Percentiles rank a stretch among this genome's conserved stretches.
phyloP scores from a whole-genome alignment of 2,113 vertebrate species.

The Dasyornis broadbenti region DNA sequence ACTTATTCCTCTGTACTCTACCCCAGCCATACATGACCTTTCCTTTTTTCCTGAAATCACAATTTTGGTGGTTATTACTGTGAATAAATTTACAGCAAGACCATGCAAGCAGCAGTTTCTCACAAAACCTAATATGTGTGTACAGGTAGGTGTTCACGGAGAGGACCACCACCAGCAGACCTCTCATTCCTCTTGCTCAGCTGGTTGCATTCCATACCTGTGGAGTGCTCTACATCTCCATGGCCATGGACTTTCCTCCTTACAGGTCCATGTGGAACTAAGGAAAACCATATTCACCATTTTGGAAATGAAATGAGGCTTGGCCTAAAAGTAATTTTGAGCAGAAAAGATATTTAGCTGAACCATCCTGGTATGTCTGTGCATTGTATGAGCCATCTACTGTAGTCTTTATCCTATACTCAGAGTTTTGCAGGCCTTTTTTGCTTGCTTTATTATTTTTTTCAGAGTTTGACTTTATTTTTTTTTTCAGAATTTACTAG shows the following conservation, averaged over 20 bases:
- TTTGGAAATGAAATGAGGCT: not conserved
- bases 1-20: not conserved
- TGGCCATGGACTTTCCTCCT: not conserved
- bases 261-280: not conserved
- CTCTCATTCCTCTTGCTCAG: not conserved
- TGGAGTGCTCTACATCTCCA: not conserved
- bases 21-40: not conserved
- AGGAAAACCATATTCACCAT: not conserved
- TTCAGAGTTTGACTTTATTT: not conserved
- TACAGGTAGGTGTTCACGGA: not conserved
- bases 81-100: not conserved
- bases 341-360: not conserved
- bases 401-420: not conserved
- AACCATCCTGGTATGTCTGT: not conserved
- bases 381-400: not conserved
- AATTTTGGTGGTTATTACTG: not conserved
- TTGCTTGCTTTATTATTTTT: not conserved
- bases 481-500: not conserved
- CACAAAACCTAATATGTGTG: not conserved
- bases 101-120: not conserved
- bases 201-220: not conserved
- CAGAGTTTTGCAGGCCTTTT: not conserved
- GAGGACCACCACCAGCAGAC: not conserved
- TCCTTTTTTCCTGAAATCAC: not conserved
- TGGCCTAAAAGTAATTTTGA: not conserved